Conservation (phyloP, 2,113 vertebrate species). For the Ancistrus triradiatus region DNA sequence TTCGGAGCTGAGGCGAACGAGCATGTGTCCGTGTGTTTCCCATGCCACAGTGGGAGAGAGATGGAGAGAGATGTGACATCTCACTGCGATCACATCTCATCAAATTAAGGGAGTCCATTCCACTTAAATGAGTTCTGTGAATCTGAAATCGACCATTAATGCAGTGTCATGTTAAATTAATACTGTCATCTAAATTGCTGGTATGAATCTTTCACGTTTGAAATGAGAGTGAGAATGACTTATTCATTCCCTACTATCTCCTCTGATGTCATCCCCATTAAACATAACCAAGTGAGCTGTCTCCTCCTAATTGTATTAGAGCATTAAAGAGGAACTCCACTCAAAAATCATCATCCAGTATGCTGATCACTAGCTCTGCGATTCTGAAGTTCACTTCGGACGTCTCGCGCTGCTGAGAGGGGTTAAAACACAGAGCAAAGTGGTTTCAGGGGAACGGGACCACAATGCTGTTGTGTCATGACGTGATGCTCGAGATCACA, state of each 20-base stretch:
- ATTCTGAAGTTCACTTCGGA: slow-evolving; percentile 6
- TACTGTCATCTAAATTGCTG: slow-evolving; percentile 57
- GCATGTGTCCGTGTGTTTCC: slow-evolving; percentile 24
- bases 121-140: slow-evolving; percentile 80
- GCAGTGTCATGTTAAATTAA: slow-evolving; percentile 70
- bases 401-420: background rate
- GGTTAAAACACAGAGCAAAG: slow-evolving; percentile 4
- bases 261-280: slow-evolving; percentile 49
- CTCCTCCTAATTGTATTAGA: slow-evolving; percentile 47
- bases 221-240: slow-evolving; percentile 54
- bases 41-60: slow-evolving; percentile 42
- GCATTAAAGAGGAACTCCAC: slow-evolving; percentile 40
- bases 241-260: slow-evolving; percentile 50
- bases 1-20: slow-evolving; percentile 8
- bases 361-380: slow-evolving; percentile 39
- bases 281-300: slow-evolving; percentile 42
- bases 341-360: slow-evolving; percentile 42
- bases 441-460: slow-evolving; percentile 5
- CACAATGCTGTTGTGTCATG: background rate
- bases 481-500: too few species aligned
- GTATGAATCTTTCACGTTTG: slow-evolving; percentile 53
- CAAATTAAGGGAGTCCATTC: slow-evolving; percentile 68
- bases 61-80: slow-evolving; percentile 67
- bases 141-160: slow-evolving; percentile 74
- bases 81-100: slow-evolving; percentile 72